Base-by-base conservation (phyloP, 2,797 vertebrate genomes). In the Adelosebastes latens region DNA sequence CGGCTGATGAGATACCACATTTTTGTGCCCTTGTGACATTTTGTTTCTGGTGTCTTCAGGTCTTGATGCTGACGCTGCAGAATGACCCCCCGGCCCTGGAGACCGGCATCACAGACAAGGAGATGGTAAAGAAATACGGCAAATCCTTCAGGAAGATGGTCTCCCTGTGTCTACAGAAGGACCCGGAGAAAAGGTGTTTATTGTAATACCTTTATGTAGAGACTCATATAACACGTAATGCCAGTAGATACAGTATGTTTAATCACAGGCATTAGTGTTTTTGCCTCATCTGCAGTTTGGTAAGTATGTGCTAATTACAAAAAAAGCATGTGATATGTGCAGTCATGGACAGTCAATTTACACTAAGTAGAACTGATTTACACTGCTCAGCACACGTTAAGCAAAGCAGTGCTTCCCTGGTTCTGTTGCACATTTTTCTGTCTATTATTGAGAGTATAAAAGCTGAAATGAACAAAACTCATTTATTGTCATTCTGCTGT, bases 91-190 rank as follows among this genome's bases (percentile, higher is more conserved):
- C 99, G 0, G 90, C 93, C 81, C 93, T 99, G 94, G 99, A 99
- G 93, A 99, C 98, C 0, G 98, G 98, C 72, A 97, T 99, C 92
- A 95, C 97, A 66, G 99, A 99, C 89, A 99, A 99, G 82, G 99
- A 99, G 92, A 97, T 97, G 95, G 95, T 99, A 53, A 99, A 99
- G 93, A 99, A 99, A 91, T 99, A 99, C 0, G 98, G 97, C 73
- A 99, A 99, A 68, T 98, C 98, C n/a, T 98, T 99, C 94, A 96
- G 97, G 92, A 99, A 99, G 95, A 99, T 99, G 98, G 95, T 99
- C 94, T 99, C 98, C 1, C 90, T 95, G 52, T 99, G 99, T 95
- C 95, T 99, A 94, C 98, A 99, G 84, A 99, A 99, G 90, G 98
- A 99, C 77, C 99, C 99, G 0, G 98, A 99, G 75, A 99, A 99